Evolutionary conservation across 2,888 invertebrate genomes (phyloP).

Genomic region (Chirona hameri): DNA sequence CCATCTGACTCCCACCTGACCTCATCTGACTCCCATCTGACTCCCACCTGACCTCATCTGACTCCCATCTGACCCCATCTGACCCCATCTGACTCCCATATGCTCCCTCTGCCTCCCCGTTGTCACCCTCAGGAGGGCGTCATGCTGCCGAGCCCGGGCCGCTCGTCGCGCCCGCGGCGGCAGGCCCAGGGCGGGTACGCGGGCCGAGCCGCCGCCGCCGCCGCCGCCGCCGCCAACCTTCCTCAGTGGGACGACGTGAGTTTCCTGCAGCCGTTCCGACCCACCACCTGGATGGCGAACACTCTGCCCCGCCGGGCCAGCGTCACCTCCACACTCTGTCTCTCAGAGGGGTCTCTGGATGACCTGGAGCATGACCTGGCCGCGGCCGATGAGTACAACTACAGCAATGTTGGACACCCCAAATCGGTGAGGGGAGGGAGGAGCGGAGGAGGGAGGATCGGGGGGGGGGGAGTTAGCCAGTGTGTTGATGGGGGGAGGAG

Average conservation of each 20-base stretch:
- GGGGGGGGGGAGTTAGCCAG: no score
- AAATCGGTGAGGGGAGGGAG: neutral
- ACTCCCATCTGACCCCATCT: no score
- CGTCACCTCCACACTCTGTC: neutral
- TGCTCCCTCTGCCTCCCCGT: no score
- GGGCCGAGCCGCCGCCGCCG: neutral
- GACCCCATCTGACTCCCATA: no score
- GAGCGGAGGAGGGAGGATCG: no score
- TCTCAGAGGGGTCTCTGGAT: neutral
- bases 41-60: no score
- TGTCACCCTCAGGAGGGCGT: neutral
- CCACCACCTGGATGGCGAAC: slow-evolving; percentile 23
- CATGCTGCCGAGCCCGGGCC: neutral
- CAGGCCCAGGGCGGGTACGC: neutral
- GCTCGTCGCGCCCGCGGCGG: neutral
- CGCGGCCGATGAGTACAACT: neutral
- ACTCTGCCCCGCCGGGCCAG: neutral
- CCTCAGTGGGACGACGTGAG: slow-evolving; percentile 2
- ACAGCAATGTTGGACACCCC: neutral
- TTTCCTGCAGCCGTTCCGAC: neutral
- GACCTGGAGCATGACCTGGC: slow-evolving; percentile 12
- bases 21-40: no score
- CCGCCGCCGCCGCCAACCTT: neutral
- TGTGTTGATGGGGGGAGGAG: no score
- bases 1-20: no score